A percentile compares a stretch with the other conserved stretches of the same genome.
phyloP scores from a whole-genome alignment of 1,140 invertebrate genomes.

The Thaumatotibia leucotreta region DNA sequence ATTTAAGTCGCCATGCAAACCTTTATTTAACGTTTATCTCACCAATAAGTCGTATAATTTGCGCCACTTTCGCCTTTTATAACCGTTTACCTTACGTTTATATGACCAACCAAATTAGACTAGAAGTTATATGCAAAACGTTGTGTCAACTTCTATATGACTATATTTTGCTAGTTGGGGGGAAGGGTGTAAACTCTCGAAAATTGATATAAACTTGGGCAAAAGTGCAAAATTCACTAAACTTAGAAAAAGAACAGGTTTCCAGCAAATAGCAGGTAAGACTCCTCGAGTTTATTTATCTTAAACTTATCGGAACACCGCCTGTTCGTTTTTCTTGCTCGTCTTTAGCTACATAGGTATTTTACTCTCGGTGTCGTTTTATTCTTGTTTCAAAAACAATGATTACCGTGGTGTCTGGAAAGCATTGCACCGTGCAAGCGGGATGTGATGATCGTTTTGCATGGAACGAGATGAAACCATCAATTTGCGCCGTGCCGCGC shows the following conservation, averaged over 20 bases:
- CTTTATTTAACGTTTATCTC: too few species aligned
- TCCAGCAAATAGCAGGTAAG: constrained; percentile 51
- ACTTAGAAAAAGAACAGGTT: constrained; percentile 34
- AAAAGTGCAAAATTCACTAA: constrained; percentile 47
- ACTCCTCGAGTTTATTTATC: constrained; percentile 68
- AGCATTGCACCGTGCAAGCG: constrained; percentile 41
- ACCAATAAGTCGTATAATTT: too few species aligned
- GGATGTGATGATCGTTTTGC: constrained; percentile 62
- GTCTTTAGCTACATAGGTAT: constrained; percentile 46
- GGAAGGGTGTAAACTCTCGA: neutral
- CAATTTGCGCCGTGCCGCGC: constrained; percentile 55
- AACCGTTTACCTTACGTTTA: too few species aligned
- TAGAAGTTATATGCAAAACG: too few species aligned
- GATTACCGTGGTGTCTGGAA: constrained; percentile 55
- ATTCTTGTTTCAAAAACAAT: constrained; percentile 65
- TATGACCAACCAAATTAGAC: too few species aligned
- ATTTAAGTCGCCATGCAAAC: too few species aligned
- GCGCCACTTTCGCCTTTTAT: too few species aligned
- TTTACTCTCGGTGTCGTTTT: constrained; percentile 51
- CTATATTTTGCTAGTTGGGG: neutral
- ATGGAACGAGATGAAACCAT: constrained; percentile 65
- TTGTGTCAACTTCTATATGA: too few species aligned
- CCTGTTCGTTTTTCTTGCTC: constrained; percentile 54
- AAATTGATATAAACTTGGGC: constrained; percentile 32
- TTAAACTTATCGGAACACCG: constrained; percentile 67